Evolutionary conservation across 1,140 invertebrate genomes (phyloP), one percentile per base, ranked within the genome.

Genomic region (Bombus waltoni): DNA sequence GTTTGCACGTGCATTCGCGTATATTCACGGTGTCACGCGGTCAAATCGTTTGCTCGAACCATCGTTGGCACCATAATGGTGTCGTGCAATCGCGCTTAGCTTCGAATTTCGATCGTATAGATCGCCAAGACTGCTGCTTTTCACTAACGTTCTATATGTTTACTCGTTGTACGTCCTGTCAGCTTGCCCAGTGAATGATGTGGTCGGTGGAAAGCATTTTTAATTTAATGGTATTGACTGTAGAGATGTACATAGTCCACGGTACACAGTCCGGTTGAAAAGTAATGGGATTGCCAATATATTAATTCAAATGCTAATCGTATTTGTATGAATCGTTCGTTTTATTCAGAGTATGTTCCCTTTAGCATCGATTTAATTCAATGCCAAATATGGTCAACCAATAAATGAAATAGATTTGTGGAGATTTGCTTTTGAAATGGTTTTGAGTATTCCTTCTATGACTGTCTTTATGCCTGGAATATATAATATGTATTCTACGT

Each of bases 61-160:
- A 15, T 38, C 44, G 28, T 18, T 42, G 78, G 72, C 88, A 88
- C 83, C 83, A 44, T 80, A 79, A 87, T 88, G 77, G 62, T 62
- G 62, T 32, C n/a, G 25, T 70, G 66, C 44, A 42, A 68, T 40
- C 59, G 53, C n/a, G 42, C 28, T 40, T 25, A 53, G 59, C 32
- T 25, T 74, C 9, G 70, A 25, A n/a, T 81, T 53, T 76, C 44
- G n/a, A 40, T 62, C 81, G n/a, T 18, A 40, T 2, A 38, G n/a
- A n/a, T 25, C 38, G 25, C 1, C 9, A 42, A 40, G 25, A 57
- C 25, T 59, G 72, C 81, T 18, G 73, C 73, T 83, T 70, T 78
- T 66, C 75, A 25, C 11, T 1, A 38, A 22, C 40, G 35, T 53
- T 40, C 32, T 65, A 35, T 13, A n/a, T 65, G 75, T 32, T 77